A percentile compares a stretch with the other conserved stretches of the same genome.
phyloP scores from a whole-genome alignment of 2,797 vertebrate species.

The Neoniphon sammara region DNA sequence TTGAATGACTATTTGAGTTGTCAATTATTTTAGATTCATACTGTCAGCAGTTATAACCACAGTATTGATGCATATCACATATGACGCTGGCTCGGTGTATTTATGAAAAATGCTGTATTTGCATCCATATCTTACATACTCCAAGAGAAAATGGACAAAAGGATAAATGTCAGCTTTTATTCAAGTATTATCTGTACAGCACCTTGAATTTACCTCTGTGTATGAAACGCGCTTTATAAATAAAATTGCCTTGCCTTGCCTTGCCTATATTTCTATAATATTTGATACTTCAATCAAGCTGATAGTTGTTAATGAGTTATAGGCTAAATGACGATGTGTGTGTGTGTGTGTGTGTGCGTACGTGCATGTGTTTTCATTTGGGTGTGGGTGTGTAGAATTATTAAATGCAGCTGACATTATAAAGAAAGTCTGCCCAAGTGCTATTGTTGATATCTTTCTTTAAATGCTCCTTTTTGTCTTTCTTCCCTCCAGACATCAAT shows the following conservation, averaged over 20 bases:
- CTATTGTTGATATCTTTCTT: not conserved
- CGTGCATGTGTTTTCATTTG: no score
- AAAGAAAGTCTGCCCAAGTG: not conserved
- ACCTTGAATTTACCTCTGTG: no score
- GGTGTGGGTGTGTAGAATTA: not conserved
- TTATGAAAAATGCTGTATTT: not conserved
- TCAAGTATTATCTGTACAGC: no score
- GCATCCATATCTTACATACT: not conserved
- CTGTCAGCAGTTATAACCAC: constrained; percentile 13
- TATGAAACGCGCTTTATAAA: no score
- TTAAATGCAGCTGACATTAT: not conserved
- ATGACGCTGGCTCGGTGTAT: not conserved
- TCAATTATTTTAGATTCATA: not conserved
- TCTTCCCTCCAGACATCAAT: constrained; percentile 86
- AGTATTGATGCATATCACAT: constrained; percentile 3
- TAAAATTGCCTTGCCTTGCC: no score
- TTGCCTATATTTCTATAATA: not conserved
- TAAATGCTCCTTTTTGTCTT: not conserved
- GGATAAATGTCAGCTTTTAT: not conserved
- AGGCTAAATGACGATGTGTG: constrained; percentile 14
- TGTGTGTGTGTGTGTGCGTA: constrained; percentile 22
- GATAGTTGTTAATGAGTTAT: not conserved
- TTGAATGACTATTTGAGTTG: constrained; percentile 18
- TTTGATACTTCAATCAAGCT: not conserved
- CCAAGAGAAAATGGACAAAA: not conserved